Base-by-base conservation (phyloP, 2,113 vertebrate species). In the Stictonetta naevosa region DNA sequence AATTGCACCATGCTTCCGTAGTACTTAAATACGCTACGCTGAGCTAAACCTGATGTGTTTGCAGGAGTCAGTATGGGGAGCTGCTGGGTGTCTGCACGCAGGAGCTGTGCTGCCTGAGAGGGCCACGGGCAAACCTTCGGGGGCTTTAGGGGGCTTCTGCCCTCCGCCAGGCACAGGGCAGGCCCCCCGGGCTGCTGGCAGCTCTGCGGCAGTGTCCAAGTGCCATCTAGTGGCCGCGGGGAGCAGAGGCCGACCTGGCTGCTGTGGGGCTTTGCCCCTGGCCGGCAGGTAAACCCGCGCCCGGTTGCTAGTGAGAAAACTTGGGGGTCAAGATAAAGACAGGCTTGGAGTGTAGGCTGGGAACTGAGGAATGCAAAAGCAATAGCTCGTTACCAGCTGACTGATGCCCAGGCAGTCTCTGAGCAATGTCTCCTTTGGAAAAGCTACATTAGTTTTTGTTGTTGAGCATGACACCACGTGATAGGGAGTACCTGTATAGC, bases 141-240 rank as follows among this genome's bases (percentile, higher is more conserved):
- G 11, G 29, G 17, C 6, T 29, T 25, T 11, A 0, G 38, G 52
- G 44, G 66, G 77, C 42, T 25, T 52, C 68, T 69, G 50, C 23
- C 38, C 19, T 19, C 26, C 20, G 71, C 12, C 10, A 0, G 36
- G 40, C 40, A 6, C 42, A 5, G 40, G 46, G 22, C 81, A 8
- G 55, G n/a, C 46, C 86, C 8, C 22, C 28, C 5, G 66, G 12
- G 1, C 56, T 33, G 36, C 82, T 33, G 8, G 7, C 8, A 7
- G 16, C 42, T 75, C 75, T 72, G 29, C 5, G 7, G 33, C 44
- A 14, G 64, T 66, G 56, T 64, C 69, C 92, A 55, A 29, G 56
- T 90, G 97, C 97, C 98, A 98, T 69, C 98, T 98, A 44, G 91
- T 96, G 98, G 97, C 82, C 83, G 4, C 0, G 29, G 33, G 26